Evolutionary conservation across 2,888 invertebrate species (phyloP).

Genomic region (Phyto melanocephala): DNA sequence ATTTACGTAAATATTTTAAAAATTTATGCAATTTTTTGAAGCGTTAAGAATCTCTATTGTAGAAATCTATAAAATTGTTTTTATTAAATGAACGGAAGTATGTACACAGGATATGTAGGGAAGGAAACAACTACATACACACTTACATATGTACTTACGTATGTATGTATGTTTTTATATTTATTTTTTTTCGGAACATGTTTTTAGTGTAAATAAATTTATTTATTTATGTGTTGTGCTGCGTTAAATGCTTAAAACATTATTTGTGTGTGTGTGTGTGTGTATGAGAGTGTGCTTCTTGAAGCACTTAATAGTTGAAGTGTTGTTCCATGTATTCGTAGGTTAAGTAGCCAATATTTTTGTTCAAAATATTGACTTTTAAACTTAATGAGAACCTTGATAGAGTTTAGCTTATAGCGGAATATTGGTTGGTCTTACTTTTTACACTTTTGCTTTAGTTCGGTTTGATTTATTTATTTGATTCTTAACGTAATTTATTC

Average conservation of each 20-base stretch:
- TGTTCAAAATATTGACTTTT: conserved; percentile 37
- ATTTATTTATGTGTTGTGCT: background rate
- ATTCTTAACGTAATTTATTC: background rate
- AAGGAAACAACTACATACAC: background rate
- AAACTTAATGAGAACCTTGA: conserved; percentile 38
- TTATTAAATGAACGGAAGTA: conserved; percentile 5
- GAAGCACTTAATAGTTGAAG: conserved; percentile 28
- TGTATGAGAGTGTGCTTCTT: conserved; percentile 31
- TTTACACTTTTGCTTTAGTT: background rate
- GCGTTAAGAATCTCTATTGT: too few relatives aligned
- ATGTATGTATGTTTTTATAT: background rate
- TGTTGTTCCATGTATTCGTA: conserved; percentile 16
- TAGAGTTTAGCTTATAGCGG: conserved; percentile 1
- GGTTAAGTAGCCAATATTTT: conserved; percentile 33
- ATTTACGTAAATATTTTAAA: background rate
- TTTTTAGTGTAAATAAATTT: conserved; percentile 14
- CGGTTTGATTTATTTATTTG: background rate
- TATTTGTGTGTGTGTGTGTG: background rate
- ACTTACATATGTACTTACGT: background rate
- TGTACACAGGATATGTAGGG: conserved; percentile 29
- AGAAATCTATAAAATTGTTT: background rate
- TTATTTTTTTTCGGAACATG: conserved; percentile 6
- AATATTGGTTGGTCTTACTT: background rate
- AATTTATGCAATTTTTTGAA: background rate
- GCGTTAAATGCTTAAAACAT: too few relatives aligned